phyloP scores from a whole-genome alignment of 2,797 vertebrate species.

The Parambassis ranga region DNA sequence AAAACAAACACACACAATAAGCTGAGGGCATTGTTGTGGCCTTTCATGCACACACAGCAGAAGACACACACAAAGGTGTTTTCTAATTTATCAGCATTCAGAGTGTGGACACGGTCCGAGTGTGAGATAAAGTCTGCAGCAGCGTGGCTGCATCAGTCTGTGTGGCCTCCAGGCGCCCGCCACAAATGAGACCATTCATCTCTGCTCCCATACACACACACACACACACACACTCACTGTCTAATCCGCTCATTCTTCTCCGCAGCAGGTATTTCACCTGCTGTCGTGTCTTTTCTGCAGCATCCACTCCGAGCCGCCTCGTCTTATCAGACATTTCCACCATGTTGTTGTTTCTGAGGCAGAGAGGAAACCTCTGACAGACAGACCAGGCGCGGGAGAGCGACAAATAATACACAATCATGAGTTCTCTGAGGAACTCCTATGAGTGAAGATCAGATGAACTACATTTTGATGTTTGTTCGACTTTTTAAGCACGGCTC shows the following conservation, averaged over 20 bases:
- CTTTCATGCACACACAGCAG: too few species aligned
- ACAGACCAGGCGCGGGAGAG: too few species aligned
- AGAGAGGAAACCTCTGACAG: not conserved
- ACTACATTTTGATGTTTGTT: too few species aligned
- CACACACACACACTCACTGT: constrained; percentile 13
- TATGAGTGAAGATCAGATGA: too few species aligned
- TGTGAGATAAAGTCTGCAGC: constrained; percentile 53
- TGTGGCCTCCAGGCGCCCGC: constrained; percentile 47
- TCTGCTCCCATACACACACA: constrained; percentile 32
- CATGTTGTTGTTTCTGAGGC: not conserved
- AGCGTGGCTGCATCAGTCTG: constrained; percentile 42
- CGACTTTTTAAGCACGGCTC: too few species aligned
- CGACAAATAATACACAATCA: too few species aligned
- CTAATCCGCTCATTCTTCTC: constrained; percentile 37
- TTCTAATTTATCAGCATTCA: constrained; percentile 32
- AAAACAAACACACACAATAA: too few species aligned
- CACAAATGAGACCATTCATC: constrained; percentile 66
- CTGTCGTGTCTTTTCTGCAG: constrained; percentile 29
- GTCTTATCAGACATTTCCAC: not conserved
- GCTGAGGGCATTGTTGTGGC: too few species aligned
- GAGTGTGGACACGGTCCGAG: constrained; percentile 16
- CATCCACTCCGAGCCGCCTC: not conserved
- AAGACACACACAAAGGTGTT: constrained; percentile 3
- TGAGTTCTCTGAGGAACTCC: too few species aligned
- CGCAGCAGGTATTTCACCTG: constrained; percentile 52